Evolutionary conservation across 2,797 vertebrate species (phyloP).

Genomic region (Molossus alvarezi): DNA sequence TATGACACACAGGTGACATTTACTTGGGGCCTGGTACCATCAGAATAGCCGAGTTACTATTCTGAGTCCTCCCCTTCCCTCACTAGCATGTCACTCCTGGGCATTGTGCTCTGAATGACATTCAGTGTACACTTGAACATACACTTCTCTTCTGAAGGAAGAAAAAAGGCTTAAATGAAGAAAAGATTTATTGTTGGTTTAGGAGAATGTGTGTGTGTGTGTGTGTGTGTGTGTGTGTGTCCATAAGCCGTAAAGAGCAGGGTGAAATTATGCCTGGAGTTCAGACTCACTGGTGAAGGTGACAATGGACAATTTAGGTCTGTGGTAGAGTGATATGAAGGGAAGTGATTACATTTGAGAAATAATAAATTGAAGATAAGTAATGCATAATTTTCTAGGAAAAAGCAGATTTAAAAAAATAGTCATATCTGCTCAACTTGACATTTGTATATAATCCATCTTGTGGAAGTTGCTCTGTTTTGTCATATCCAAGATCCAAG

Average conservation of each 20-base stretch:
- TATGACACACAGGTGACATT: neutral
- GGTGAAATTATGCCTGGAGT: neutral
- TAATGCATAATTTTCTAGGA: conserved; percentile 52
- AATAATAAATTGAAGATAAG: conserved; percentile 59
- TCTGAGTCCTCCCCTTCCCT: neutral
- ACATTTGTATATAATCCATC: conserved; percentile 62
- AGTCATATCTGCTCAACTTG: conserved; percentile 52
- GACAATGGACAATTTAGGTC: neutral
- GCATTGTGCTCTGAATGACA: neutral
- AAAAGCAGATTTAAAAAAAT: conserved; percentile 76
- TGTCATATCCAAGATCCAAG: conserved; percentile 28
- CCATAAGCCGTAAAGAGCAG: neutral
- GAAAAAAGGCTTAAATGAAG: neutral
- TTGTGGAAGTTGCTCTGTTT: neutral
- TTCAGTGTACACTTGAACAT: neutral
- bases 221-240: no score
- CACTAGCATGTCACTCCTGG: neutral
- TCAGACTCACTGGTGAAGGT: neutral
- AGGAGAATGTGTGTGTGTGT: neutral
- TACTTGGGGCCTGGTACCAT: neutral
- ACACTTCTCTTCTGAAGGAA: neutral
- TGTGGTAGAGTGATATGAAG: neutral
- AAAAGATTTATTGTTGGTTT: neutral
- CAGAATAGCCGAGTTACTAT: neutral
- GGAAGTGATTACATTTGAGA: neutral